Evolutionary conservation across 2,113 vertebrate genomes (phyloP), one percentile per base, ranked within the genome.

Genomic region (Rhinolophus sinicus): DNA sequence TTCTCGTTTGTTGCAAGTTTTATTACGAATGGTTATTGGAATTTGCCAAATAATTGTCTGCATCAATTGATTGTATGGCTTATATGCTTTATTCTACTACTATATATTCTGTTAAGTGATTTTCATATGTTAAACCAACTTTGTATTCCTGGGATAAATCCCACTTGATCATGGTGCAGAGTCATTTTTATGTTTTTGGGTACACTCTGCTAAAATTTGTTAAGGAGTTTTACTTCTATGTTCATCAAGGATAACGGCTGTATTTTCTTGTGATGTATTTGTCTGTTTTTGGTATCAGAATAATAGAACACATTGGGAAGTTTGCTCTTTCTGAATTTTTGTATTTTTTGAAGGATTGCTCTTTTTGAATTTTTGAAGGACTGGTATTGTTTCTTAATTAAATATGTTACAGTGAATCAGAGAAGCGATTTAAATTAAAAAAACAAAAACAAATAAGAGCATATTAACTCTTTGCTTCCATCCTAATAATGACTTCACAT

Each of bases 381-480:
- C 85, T 93, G 50, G 22, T 33, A 75, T 77, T 82, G 24, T 93
- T 88, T 93, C 3, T 69, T 72, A 9, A 62, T 84, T 90, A 87
- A 82, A 83, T 83, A 62, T 62, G 5, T 83, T 93, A 72, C 26
- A 88, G 87, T 87, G 80, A 85, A 76, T 76, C 24, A 60, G 19
- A 35, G 30, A 86, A 75, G 13, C n/a, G 5, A 54, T 26, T 60
- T 75, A 11, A 56, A 56, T 6, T 58, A 24, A 69, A 89, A 77
- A 50, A 26, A 76, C 62, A 24, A 69, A 89, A 77, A 52, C 33
- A 83, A 70, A 64, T 89, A 77, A 38, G 13, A 65, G 65, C 8
- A 65, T 58, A 65, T 56, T 50, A 58, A 50, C 80, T 80, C 2
- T 56, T 96, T 73, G 19, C 6, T 85, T 90, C 58, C 22, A 26